Conservation (phyloP, 2,797 vertebrate species). For the Enteromius fasciolatus region DNA sequence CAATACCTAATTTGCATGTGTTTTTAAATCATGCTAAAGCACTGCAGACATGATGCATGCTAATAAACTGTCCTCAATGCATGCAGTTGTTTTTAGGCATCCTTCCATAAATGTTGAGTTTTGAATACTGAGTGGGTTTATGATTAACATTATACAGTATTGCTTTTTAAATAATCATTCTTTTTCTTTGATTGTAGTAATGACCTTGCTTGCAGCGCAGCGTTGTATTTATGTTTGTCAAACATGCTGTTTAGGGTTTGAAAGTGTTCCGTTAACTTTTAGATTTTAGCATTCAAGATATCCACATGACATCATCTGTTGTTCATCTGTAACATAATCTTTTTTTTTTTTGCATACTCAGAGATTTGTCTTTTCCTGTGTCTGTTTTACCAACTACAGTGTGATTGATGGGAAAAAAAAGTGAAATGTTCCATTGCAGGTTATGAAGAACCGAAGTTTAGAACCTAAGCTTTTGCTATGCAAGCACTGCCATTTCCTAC, state of each 20-base stretch:
- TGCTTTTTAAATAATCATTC: not conserved
- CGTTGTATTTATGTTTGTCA: not conserved
- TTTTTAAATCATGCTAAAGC: not conserved
- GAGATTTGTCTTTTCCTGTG: not conserved
- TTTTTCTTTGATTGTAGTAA: not conserved
- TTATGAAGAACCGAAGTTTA: not conserved
- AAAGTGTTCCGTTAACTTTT: not conserved
- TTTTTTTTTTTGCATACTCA: not conserved
- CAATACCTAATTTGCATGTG: not conserved
- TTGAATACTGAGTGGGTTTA: constrained; percentile 1
- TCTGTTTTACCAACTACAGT: not conserved
- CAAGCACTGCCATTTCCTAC: not conserved
- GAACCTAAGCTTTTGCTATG: not conserved
- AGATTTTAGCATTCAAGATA: not conserved
- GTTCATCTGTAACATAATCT: too few species aligned
- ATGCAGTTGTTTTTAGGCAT: not conserved
- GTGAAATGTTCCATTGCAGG: not conserved
- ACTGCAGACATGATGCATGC: too few species aligned
- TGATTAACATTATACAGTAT: not conserved
- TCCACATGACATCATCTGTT: too few species aligned
- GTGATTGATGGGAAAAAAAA: not conserved
- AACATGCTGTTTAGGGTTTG: not conserved
- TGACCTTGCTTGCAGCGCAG: not conserved
- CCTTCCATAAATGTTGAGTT: not conserved
- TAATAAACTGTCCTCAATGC: not conserved